Evolutionary conservation across 2,888 invertebrate genomes (phyloP), one percentile per base, ranked within the genome.

Genomic region (Rhaphigaster nebulosa): DNA sequence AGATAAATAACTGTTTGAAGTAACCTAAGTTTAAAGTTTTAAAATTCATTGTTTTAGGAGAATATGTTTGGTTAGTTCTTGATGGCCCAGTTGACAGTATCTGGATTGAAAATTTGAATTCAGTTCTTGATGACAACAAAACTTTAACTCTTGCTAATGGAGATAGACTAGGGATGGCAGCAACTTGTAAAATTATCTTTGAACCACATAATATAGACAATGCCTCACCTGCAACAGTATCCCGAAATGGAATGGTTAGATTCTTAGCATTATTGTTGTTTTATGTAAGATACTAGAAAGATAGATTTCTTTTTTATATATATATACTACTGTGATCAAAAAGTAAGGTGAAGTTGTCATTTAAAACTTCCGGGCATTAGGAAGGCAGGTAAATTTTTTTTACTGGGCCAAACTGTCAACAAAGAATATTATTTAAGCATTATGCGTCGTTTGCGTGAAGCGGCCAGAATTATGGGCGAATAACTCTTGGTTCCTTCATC

Each of bases 51-150:
- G 0, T 89, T 91, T 92, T 92, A 95, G 95, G 95, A 6, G 99
- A 99, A 93, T 95, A 98, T 93, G 96, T 99, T 41, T 99, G 99
- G 99, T 94, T 99, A 87, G 98, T 99, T 0, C 94, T 99, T 76
- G 99, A 99, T 93, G 99, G 99, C 0, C 99, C 99, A 0, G 99
- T 99, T 0, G 99, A 99, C 93, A 98, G 98, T 93, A 98, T 99
- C 92, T 99, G 99, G 99, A 99, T 99, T 92, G 99, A 99, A 94
- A 99, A 99, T 94, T 95, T 99, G 92, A 99, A 99, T 94, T 99
- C 99, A 0, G 99, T 99, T 0, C 94, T 99, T 89, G 99, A 99
- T 94, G 99, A 99, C 93, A 99, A 99, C 93, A 98, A 98, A 94
- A 98, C 98, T 0, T 94, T 99, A 92, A 99, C 99, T 0, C 94